Evolutionary conservation across 2,888 invertebrate species (phyloP).

Genomic region (Empis stercorea): DNA sequence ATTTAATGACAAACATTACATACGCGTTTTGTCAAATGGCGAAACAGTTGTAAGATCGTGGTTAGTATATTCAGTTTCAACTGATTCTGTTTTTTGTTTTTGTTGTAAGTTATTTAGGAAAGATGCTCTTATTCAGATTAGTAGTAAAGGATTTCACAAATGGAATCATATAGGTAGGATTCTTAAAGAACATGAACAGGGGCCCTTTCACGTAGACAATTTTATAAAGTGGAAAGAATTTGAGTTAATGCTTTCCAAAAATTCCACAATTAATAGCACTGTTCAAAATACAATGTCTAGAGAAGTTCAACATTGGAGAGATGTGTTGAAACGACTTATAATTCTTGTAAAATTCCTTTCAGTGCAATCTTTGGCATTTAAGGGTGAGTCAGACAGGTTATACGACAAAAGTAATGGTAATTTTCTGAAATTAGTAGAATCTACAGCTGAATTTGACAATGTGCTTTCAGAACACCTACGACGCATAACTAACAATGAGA

Average conservation of each 20-base stretch:
- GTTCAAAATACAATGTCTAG: slow-evolving; percentile 1
- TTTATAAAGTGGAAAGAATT: slow-evolving; percentile 7
- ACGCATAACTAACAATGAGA: neutral
- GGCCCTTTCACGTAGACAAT: neutral
- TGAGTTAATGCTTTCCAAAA: slow-evolving; percentile 4
- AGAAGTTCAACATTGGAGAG: slow-evolving; percentile 5
- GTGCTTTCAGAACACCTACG: too few relatives aligned
- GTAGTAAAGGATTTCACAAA: slow-evolving; percentile 3
- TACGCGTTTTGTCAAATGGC: slow-evolving; percentile 5
- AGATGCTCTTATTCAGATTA: neutral
- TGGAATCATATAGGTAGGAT: slow-evolving; percentile 7
- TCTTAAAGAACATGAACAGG: slow-evolving; percentile 5
- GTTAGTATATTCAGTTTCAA: slow-evolving; percentile 3
- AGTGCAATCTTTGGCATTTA: slow-evolving; percentile 5
- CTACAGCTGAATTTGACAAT: slow-evolving; percentile 2
- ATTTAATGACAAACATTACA: slow-evolving; percentile 3
- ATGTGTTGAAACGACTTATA: slow-evolving; percentile 4
- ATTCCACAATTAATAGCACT: slow-evolving; percentile 4
- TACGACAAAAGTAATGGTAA: slow-evolving; percentile 6
- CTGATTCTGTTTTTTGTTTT: neutral
- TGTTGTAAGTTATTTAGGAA: slow-evolving; percentile 1
- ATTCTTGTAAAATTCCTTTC: slow-evolving; percentile 2
- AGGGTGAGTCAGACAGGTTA: slow-evolving; percentile 2
- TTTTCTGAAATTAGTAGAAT: slow-evolving; percentile 5
- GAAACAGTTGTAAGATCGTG: slow-evolving; percentile 4